phyloP scores from a whole-genome alignment of 2,113 vertebrate genomes.

The Strix aluco region DNA sequence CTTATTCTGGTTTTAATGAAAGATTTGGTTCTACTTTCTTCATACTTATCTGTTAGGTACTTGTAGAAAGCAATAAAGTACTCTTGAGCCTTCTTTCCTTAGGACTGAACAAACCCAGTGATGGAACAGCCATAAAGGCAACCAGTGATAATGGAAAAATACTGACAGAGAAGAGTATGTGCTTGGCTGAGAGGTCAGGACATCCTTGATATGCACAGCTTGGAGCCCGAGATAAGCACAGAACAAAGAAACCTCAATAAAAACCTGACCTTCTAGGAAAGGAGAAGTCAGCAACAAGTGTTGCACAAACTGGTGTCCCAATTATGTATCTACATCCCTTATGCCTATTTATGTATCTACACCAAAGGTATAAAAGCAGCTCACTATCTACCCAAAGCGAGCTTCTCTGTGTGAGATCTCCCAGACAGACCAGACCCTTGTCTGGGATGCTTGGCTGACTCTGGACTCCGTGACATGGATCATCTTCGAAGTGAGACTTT shows the following conservation, averaged over 20 bases:
- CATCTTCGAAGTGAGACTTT: neutral
- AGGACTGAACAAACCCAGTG: neutral
- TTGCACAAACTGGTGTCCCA: neutral
- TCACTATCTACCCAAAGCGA: neutral
- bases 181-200: neutral
- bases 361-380: neutral
- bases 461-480: neutral
- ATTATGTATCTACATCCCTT: too few relatives aligned
- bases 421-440: neutral
- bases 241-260: neutral
- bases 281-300: neutral
- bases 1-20: neutral
- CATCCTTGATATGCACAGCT: neutral
- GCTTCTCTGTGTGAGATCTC: neutral
- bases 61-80: neutral
- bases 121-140: neutral
- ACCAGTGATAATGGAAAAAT: neutral
- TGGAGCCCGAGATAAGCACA: neutral
- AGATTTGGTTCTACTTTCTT: neutral
- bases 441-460: neutral
- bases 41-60: neutral
- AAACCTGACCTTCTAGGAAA: neutral
- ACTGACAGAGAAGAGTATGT: neutral
- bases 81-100: neutral
- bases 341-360: neutral